phyloP scores from a whole-genome alignment of 2,888 invertebrate species.

The Tyria jacobaeae region DNA sequence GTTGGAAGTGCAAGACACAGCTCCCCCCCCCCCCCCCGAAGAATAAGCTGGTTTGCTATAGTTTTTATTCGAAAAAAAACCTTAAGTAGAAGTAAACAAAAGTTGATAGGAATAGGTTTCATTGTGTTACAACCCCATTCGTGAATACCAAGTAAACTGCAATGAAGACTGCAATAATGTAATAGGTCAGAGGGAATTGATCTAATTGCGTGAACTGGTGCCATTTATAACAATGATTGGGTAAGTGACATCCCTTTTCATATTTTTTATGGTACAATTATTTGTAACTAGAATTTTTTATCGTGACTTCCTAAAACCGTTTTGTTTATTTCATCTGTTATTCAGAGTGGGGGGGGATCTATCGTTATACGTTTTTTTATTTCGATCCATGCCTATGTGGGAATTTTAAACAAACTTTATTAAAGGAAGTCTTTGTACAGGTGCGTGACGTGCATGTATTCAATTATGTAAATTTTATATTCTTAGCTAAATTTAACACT shows the following conservation, averaged over 20 bases:
- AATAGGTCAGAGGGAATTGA: constrained; percentile 23
- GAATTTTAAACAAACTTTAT: too few species aligned
- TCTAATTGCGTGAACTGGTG: constrained; percentile 23
- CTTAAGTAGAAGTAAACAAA: not conserved
- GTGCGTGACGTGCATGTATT: too few species aligned
- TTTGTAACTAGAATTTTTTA: not conserved
- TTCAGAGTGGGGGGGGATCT: not conserved
- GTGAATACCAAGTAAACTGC: constrained; percentile 13
- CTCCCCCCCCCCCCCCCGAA: too few species aligned
- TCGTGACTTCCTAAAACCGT: not conserved
- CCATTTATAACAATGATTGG: constrained; percentile 13
- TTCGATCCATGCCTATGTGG: too few species aligned
- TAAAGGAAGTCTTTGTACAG: too few species aligned
- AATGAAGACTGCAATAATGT: constrained; percentile 30
- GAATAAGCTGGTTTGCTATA: too few species aligned
- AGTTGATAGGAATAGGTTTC: not conserved
- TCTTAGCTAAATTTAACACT: not conserved
- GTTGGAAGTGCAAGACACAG: too few species aligned
- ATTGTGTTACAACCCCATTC: constrained; percentile 19
- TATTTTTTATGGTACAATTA: not conserved
- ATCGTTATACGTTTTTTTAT: too few species aligned
- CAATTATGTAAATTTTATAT: too few species aligned
- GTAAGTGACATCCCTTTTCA: constrained; percentile 8
- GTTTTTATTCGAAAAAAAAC: not conserved
- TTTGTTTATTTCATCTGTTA: not conserved